Conservation (phyloP, 2,797 vertebrate species). For the Halcyon smyrnensis region DNA sequence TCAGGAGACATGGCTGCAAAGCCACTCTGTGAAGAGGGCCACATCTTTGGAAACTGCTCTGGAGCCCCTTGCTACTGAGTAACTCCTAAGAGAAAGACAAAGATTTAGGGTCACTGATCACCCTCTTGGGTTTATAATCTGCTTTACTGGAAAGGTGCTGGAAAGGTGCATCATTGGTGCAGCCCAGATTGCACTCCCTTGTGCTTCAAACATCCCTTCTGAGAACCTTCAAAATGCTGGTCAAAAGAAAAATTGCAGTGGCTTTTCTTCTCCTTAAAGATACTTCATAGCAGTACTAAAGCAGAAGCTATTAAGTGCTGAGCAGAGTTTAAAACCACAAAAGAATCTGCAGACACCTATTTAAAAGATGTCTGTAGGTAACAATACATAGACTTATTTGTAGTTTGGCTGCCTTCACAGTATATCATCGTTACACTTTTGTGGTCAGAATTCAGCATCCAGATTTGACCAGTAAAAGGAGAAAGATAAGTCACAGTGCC, state of each 20-base stretch:
- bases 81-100: neutral
- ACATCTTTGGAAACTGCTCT: neutral
- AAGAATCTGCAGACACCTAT: neutral
- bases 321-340: neutral
- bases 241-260: neutral
- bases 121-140: fast-evolving
- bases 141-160: neutral
- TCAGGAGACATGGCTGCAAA: neutral
- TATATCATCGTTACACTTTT: neutral
- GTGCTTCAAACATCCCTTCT: neutral
- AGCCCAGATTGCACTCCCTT: neutral
- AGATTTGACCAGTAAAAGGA: neutral
- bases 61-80: neutral
- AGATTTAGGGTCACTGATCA: neutral
- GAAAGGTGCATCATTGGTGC: fast-evolving
- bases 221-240: neutral
- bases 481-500: neutral
- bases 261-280: neutral
- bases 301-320: slow-evolving; percentile 15
- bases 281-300: neutral
- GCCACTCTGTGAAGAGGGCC: fast-evolving
- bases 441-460: slow-evolving; percentile 1
- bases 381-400: neutral
- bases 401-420: slow-evolving; percentile 44
- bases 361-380: slow-evolving; percentile 7